These are phyloP conservation scores for Ceratina japonica DNA, from an alignment of 1,140 invertebrate genomes.

Conservation along the genomic window DNA sequence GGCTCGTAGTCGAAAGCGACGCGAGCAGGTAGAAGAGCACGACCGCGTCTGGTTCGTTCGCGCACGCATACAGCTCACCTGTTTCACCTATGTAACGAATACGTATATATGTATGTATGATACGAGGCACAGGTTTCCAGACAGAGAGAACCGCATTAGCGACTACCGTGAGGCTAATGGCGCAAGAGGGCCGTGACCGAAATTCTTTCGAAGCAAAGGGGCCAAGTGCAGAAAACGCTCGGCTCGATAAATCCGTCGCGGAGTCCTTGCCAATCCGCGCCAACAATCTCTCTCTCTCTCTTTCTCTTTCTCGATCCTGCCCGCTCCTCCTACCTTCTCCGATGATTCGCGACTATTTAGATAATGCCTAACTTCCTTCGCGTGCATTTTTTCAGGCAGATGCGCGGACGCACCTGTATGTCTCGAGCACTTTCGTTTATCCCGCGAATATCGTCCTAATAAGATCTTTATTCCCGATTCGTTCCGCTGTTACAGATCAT, in stretches of 20 bases:
- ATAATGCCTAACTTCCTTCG: neutral
- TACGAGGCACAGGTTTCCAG: neutral
- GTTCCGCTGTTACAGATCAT: too few species aligned
- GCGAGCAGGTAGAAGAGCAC: constrained; percentile 54
- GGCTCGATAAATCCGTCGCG: constrained; percentile 52
- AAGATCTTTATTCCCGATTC: too few species aligned
- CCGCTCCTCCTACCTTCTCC: too few species aligned
- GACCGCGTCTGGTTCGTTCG: neutral
- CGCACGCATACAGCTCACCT: constrained; percentile 7
- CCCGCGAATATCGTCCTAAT: too few species aligned
- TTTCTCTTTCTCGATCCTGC: too few species aligned
- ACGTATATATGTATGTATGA: too few species aligned
- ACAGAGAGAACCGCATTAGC: constrained; percentile 36
- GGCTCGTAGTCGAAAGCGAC: constrained; percentile 50
- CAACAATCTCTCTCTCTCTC: neutral
- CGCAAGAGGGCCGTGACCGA: constrained; percentile 76
- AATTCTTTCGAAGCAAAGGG: constrained; percentile 73
- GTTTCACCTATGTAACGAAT: neutral
- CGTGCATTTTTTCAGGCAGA: constrained; percentile 5
- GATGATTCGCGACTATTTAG: neutral
- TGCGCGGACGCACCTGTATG: constrained; percentile 12
- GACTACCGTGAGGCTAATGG: constrained; percentile 60
- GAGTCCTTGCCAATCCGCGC: neutral
- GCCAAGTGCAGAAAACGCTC: constrained; percentile 73
- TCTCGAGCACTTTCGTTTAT: constrained; percentile 9